Evolutionary conservation across 2,797 vertebrate species (phyloP).

Genomic region (Pangasius mekongensis): DNA sequence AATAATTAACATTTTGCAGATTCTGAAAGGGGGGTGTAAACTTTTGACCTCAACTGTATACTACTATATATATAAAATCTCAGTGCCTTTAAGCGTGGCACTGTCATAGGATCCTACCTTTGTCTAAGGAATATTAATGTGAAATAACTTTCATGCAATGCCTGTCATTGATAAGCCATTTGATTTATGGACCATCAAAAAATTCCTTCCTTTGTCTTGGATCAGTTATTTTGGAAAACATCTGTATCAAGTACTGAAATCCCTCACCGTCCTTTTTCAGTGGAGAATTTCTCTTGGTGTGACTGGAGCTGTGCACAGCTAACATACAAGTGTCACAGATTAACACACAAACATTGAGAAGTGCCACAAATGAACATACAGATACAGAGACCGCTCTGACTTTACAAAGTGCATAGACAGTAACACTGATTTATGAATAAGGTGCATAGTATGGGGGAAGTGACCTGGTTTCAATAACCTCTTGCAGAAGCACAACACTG

Average conservation of each 20-base stretch:
- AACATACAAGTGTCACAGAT: background rate
- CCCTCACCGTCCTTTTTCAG: background rate
- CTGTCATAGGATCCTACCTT: too few relatives aligned
- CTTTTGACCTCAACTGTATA: too few relatives aligned
- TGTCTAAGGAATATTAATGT: too few relatives aligned
- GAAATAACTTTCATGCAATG: background rate
- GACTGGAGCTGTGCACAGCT: background rate
- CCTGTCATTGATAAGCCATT: background rate
- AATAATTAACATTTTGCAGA: too few relatives aligned
- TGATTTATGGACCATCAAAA: background rate
- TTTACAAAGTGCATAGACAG: background rate
- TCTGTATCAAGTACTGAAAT: background rate
- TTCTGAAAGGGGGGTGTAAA: too few relatives aligned
- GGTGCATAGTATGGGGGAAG: background rate
- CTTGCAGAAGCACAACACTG: conserved; percentile 57
- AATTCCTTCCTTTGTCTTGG: background rate
- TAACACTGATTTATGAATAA: background rate
- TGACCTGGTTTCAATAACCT: background rate
- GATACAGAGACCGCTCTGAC: background rate
- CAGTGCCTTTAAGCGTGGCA: too few relatives aligned
- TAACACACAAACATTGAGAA: background rate
- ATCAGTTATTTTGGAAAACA: conserved; percentile 6
- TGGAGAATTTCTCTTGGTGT: background rate
- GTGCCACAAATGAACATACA: background rate
- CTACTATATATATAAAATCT: too few relatives aligned